phyloP scores from a whole-genome alignment of 2,797 vertebrate genomes.

The Takifugu ocellatus region DNA sequence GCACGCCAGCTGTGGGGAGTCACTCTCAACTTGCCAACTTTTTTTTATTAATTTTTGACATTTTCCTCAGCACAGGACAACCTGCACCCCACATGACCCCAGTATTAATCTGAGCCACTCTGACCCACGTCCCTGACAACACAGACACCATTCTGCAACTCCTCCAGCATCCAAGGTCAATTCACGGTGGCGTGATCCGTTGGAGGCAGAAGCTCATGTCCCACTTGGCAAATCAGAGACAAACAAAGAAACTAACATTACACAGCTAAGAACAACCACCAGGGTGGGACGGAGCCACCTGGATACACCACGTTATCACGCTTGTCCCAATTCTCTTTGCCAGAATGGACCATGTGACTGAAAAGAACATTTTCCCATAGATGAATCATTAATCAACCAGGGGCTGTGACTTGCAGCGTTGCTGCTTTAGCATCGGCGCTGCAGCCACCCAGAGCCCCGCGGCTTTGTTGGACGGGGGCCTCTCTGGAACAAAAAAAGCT shows the following conservation, averaged over 20 bases:
- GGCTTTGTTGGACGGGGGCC: too few species aligned
- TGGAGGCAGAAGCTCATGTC: conserved; percentile 37
- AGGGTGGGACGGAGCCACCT: conserved; percentile 50
- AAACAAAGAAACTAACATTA: conserved; percentile 38
- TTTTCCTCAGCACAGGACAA: conserved; percentile 1
- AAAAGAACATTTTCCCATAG: not conserved
- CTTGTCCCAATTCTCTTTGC: not conserved
- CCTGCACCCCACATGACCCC: not conserved
- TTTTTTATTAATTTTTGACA: not conserved
- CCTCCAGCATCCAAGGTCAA: conserved; percentile 35
- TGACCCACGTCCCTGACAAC: not conserved
- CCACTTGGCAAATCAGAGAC: conserved; percentile 19
- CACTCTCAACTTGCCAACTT: not conserved
- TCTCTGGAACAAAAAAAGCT: too few species aligned
- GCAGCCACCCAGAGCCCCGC: too few species aligned
- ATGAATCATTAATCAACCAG: not conserved
- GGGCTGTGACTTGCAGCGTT: too few species aligned
- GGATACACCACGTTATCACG: conserved; percentile 30
- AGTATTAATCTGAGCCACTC: not conserved
- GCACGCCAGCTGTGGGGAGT: not conserved
- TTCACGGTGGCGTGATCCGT: conserved; percentile 33
- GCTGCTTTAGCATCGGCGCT: too few species aligned
- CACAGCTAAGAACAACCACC: conserved; percentile 45
- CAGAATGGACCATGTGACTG: conserved; percentile 1
- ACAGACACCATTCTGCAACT: not conserved